Base-by-base conservation (phyloP, 2,888 invertebrate species). In the Drosophila planitibia region DNA sequence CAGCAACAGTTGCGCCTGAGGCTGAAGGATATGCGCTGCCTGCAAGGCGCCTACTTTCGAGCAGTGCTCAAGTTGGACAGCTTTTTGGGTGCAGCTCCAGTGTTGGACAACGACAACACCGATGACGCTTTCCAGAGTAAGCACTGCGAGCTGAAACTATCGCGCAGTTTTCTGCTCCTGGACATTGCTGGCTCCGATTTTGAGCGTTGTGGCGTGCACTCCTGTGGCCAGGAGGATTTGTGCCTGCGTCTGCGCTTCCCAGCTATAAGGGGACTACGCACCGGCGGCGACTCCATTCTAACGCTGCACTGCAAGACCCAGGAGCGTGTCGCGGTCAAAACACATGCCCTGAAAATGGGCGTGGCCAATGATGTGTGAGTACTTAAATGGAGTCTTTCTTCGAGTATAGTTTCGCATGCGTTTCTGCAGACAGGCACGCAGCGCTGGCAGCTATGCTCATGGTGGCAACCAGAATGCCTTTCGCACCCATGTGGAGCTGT, bases 221-320 rank as follows among this genome's bases (percentile, higher is more conserved):
- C 93, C 67, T 95, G 95, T 84, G 94, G 92, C 2, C 90, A 85
- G 69, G 94, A 86, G 69, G 94, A 94, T 83, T 93, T 95, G 80
- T 95, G 95, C 76, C 85, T 95, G n/a, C 93, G 93, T 6, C 51
- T 95, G 7, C 92, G 95, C 53, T 94, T 95, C 89, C 95, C 95
- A 0, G 92, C 94, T 1, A 94, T 95, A 14, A 83, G 93, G 32
- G 95, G 95, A 7, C 91, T 95, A 71, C 94, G 94, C 85, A 92
- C 95, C 10, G 94, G 93, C 2, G 94, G 94, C 35, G 95, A 95
- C 84, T 89, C 93, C 1, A 92, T 94, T 49, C 88, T 95, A 28
- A 95, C 94, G 6, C 87, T 95, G 53, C 94, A 95, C 79, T 95
- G 95, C 82, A 94, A 94, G 69, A 93, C 94, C 0, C 95, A 95